Conservation (phyloP, 1,140 invertebrate species). For the Lycorma delicatula region DNA sequence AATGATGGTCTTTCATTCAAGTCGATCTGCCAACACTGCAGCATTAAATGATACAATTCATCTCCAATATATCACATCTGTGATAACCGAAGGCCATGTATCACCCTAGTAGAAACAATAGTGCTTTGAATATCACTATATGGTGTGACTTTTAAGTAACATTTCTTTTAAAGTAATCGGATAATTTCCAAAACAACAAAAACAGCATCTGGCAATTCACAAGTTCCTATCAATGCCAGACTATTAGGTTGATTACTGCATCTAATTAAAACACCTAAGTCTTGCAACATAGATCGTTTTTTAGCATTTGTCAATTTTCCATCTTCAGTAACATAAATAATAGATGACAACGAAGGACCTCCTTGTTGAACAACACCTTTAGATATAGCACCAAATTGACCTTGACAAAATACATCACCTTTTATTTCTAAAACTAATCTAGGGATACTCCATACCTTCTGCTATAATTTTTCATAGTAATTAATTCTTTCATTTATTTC, state of each 20-base stretch:
- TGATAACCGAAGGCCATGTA: constrained; percentile 56
- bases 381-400: constrained; percentile 64
- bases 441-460: constrained; percentile 62
- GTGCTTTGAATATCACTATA: constrained; percentile 54
- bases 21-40: constrained; percentile 78
- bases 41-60: constrained; percentile 70
- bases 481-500: constrained; percentile 55
- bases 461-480: constrained; percentile 63
- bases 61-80: constrained; percentile 63
- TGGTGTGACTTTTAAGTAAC: constrained; percentile 57
- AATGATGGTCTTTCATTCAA: constrained; percentile 66
- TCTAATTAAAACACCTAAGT: constrained; percentile 61
- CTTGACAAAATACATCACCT: constrained; percentile 56
- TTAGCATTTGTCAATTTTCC: constrained; percentile 49
- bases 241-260: constrained; percentile 57
- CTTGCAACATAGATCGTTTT: constrained; percentile 57
- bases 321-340: constrained; percentile 46
- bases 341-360: constrained; percentile 31
- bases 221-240: constrained; percentile 65
- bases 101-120: constrained; percentile 59
- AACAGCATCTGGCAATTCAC: constrained; percentile 61
- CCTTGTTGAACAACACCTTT: constrained; percentile 54
- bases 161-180: constrained; percentile 56
- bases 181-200: constrained; percentile 60
- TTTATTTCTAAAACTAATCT: constrained; percentile 57